Conservation (phyloP, 2,113 vertebrate genomes). For the Sphaerodactylus townsendi region DNA sequence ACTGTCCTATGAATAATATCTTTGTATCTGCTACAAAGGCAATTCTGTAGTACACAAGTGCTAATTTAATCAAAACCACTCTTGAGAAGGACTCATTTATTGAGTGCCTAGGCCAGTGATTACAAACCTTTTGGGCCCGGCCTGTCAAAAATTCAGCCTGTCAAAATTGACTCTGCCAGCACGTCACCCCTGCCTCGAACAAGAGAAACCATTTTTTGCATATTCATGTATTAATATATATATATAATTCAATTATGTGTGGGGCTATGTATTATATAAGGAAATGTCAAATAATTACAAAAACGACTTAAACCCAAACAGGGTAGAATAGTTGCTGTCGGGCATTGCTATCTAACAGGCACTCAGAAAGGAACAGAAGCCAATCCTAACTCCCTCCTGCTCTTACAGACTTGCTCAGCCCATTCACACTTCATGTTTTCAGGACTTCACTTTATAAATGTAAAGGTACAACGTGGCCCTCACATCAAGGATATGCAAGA, state of each 20-base stretch:
- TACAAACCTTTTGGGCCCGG: no score
- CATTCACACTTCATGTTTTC: not conserved
- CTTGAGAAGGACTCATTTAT: not conserved
- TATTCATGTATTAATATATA: no score
- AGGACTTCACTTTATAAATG: not conserved
- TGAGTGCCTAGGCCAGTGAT: not conserved
- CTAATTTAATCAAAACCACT: constrained; percentile 3
- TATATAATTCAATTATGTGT: no score
- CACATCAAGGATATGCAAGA: not conserved
- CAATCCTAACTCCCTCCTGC: not conserved
- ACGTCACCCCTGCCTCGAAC: no score
- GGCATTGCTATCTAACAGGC: not conserved
- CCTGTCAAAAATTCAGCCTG: no score
- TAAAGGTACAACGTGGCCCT: not conserved
- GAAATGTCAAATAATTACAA: no score
- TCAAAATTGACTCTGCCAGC: no score
- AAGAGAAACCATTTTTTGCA: no score
- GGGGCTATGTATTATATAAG: no score
- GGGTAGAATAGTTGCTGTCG: no score
- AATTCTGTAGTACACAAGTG: not conserved
- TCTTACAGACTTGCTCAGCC: not conserved
- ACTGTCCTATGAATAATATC: not conserved
- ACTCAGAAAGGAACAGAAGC: not conserved
- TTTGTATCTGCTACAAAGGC: not conserved
- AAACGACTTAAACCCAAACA: no score